A percentile compares a stretch with the other conserved stretches of the same genome.
These are phyloP conservation scores for Corbicula japonica DNA, from an alignment of 2,888 invertebrate species.

Conservation along the genomic window DNA sequence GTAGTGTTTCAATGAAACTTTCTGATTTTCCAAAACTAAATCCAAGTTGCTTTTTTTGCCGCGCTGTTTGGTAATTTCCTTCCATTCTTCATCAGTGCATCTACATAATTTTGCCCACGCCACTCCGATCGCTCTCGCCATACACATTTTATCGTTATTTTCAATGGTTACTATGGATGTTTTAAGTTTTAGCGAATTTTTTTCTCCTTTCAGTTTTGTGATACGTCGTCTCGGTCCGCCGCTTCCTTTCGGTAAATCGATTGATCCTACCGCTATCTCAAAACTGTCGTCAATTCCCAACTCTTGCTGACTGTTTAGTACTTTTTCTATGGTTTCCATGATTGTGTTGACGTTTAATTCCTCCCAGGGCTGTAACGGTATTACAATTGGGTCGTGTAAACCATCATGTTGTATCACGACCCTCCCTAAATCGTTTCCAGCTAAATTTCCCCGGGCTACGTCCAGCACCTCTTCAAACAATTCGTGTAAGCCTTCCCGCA, in stretches of 20 bases:
- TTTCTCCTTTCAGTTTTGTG: constrained; percentile 27
- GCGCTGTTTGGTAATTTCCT: constrained; percentile 31
- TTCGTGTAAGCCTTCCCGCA: constrained; percentile 23
- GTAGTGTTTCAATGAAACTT: constrained; percentile 30
- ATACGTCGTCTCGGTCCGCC: constrained; percentile 31
- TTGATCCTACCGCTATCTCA: constrained; percentile 38
- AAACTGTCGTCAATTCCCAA: constrained; percentile 45
- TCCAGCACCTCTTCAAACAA: constrained; percentile 38
- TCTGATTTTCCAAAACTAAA: constrained; percentile 25
- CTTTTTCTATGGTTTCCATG: too few species aligned
- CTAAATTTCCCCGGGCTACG: constrained; percentile 24
- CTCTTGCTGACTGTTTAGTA: constrained; percentile 55
- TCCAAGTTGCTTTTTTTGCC: constrained; percentile 37
- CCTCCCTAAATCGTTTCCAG: too few species aligned
- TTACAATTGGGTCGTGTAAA: constrained; percentile 54
- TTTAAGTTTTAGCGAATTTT: constrained; percentile 34
- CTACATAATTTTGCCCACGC: constrained; percentile 40
- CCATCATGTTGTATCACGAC: too few species aligned
- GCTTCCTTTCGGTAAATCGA: constrained; percentile 51
- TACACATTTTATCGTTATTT: constrained; percentile 38
- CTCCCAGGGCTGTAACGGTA: too few species aligned
- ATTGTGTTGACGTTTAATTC: too few species aligned
- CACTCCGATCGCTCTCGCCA: constrained; percentile 40
- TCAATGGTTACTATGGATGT: constrained; percentile 42
- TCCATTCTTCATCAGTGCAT: constrained; percentile 42